Percentiles rank a stretch among this genome's conserved stretches.
These are phyloP conservation scores for Reinhardtius hippoglossoides DNA, from an alignment of 2,113 vertebrate genomes.

Conservation along the genomic window DNA sequence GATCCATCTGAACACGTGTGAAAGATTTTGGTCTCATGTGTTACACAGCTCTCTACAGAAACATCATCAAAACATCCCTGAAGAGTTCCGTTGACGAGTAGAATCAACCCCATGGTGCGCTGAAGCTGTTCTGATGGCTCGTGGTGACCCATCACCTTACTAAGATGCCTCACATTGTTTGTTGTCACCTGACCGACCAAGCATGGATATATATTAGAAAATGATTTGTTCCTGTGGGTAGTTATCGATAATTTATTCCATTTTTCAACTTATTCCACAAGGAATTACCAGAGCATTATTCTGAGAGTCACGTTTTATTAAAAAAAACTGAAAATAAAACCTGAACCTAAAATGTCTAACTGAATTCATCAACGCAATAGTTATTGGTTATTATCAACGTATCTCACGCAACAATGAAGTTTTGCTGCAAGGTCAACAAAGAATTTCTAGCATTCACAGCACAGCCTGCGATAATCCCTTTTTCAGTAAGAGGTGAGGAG, in stretches of 20 bases:
- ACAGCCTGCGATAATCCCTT: constrained; percentile 59
- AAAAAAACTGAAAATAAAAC: not conserved
- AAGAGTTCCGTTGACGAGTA: too few species aligned
- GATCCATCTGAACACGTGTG: not conserved
- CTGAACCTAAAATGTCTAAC: not conserved
- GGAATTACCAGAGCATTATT: not conserved
- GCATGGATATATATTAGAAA: too few species aligned
- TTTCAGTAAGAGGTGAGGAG: constrained; percentile 60
- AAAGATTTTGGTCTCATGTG: not conserved
- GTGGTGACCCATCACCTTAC: too few species aligned
- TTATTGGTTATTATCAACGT: constrained; percentile 11
- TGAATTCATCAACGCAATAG: not conserved
- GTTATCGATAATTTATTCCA: too few species aligned
- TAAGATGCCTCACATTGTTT: too few species aligned
- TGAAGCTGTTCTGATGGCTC: too few species aligned
- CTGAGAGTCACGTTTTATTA: not conserved
- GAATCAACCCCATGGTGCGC: too few species aligned
- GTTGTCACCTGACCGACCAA: too few species aligned
- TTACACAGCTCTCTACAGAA: too few species aligned
- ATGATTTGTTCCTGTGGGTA: not conserved
- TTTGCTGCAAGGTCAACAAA: constrained; percentile 54
- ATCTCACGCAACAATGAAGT: constrained; percentile 23
- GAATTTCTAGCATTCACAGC: constrained; percentile 54
- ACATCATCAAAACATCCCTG: too few species aligned
- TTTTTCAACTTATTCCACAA: not conserved